phyloP scores from a whole-genome alignment of 2,888 invertebrate species.

The Euplagia quadripunctaria region DNA sequence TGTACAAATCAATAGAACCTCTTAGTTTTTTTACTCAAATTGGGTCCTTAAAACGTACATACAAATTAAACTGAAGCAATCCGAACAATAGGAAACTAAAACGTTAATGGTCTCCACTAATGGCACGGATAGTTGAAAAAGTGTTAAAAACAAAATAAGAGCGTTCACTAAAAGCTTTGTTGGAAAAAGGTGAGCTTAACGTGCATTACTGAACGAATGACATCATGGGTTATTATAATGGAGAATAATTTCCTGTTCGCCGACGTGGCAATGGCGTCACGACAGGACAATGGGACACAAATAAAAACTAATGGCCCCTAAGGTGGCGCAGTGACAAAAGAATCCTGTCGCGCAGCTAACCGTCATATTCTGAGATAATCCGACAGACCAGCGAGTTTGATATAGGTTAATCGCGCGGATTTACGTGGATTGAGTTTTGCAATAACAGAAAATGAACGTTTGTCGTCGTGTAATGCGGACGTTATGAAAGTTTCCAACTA shows the following conservation, averaged over 20 bases:
- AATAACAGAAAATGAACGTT: slow-evolving; percentile 69
- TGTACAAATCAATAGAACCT: slow-evolving; percentile 2
- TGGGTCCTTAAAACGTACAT: slow-evolving; percentile 18
- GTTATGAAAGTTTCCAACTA: slow-evolving; percentile 64
- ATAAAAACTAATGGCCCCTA: slow-evolving; percentile 76
- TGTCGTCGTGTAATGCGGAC: slow-evolving; percentile 59
- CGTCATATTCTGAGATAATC: slow-evolving; percentile 72
- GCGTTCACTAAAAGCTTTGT: slow-evolving; percentile 62
- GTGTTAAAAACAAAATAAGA: slow-evolving; percentile 56
- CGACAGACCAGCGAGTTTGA: slow-evolving; percentile 58
- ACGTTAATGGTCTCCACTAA: slow-evolving; percentile 61
- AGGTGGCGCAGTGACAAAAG: slow-evolving; percentile 68
- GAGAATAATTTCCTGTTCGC: slow-evolving; percentile 74
- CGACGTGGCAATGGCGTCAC: slow-evolving; percentile 58
- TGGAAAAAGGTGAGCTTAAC: slow-evolving; percentile 57
- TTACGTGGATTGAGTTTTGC: slow-evolving; percentile 71
- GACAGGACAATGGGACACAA: slow-evolving; percentile 75
- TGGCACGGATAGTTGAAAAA: slow-evolving; percentile 54
- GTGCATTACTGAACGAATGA: slow-evolving; percentile 64
- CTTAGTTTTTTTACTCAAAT: slow-evolving; percentile 14
- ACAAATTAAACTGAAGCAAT: slow-evolving; percentile 40
- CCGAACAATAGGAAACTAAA: slow-evolving; percentile 48
- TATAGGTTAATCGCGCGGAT: slow-evolving; percentile 73
- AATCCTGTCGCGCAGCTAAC: slow-evolving; percentile 57
- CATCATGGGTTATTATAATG: slow-evolving; percentile 69